Base-by-base conservation (phyloP, 1,140 invertebrate genomes). In the Diorhabda sublineata region DNA sequence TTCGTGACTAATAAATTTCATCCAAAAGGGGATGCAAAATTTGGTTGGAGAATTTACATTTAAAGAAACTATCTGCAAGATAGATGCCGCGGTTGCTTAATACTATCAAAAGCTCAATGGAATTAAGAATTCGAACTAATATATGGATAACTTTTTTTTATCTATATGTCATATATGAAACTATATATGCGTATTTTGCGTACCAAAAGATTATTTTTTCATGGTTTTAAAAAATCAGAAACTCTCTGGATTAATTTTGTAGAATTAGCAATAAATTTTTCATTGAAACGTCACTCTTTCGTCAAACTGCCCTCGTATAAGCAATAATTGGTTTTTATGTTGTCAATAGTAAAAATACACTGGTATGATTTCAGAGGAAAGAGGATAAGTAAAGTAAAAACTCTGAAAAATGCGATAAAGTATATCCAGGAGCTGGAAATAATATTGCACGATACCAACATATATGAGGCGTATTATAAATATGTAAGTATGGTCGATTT, bases 301-400 rank as follows among this genome's bases (percentile, higher is more conserved):
- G 11, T 11, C 11, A 11, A 11, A 11, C 11, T 26, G 26, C 26
- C 2, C 8, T n/a, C 59, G 59, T 60, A n/a, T 6, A 56, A 60
- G 5, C 41, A 60, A 26, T 60, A n/a, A 60, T 60, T 60, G 6
- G 41, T 60, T 60, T 67, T 42, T 59, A 42, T 41, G 6, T 67
- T 67, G 44, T 61, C 7, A 11, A 44, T 61, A n/a, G 8, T 57
- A 7, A 56, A n/a, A n/a, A 56, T 56, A 56, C 52, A 7, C n/a
- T 56, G 6, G 52, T 56, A 7, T 64, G 26, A 4, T 73, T 71
- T 62, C 71, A 82, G 81, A 60, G 78, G 79, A 43, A 82, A 82
- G 69, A 68, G 81, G 4, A 72, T 80, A 42, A 80, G 82, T 66
- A 83, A 84, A 74, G 81, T 83, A 59, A 83, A 82, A 66, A 83